A percentile compares a stretch with the other conserved stretches of the same genome.
Conservation (phyloP, 2,888 invertebrate species). For the Mesorhabditis spiculigera region DNA sequence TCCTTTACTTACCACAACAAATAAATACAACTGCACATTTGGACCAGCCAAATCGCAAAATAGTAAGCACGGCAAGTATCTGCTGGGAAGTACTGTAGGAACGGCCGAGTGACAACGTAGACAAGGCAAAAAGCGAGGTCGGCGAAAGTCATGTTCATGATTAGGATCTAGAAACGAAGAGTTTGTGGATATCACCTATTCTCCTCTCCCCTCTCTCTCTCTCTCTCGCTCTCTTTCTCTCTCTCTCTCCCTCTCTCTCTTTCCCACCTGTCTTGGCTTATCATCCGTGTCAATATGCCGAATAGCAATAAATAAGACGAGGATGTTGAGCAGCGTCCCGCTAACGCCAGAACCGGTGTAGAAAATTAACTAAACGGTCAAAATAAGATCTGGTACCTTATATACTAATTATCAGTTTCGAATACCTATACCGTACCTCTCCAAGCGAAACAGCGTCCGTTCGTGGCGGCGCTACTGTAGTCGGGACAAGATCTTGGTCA, state of each 20-base stretch:
- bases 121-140: slow-evolving; percentile 53
- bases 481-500: slow-evolving; percentile 27
- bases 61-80: slow-evolving; percentile 51
- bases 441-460: too few relatives aligned
- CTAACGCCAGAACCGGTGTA: slow-evolving; percentile 43
- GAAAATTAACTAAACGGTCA: slow-evolving; percentile 32
- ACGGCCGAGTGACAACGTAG: slow-evolving; percentile 54
- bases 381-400: too few relatives aligned
- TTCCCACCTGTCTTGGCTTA: slow-evolving; percentile 52
- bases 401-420: too few relatives aligned
- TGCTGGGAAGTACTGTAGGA: slow-evolving; percentile 34
- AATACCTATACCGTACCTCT: too few relatives aligned
- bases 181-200: slow-evolving; percentile 4
- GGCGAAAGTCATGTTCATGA: slow-evolving; percentile 57
- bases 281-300: slow-evolving; percentile 53
- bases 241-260: too few relatives aligned
- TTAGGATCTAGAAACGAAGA: slow-evolving; percentile 45
- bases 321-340: slow-evolving; percentile 48
- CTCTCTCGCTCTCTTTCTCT: too few relatives aligned
- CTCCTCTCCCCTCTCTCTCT: not conserved
- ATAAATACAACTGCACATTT: slow-evolving; percentile 54
- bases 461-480: slow-evolving; percentile 35
- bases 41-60: slow-evolving; percentile 51
- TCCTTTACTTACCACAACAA: slow-evolving; percentile 46
- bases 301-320: slow-evolving; percentile 52